Base-by-base conservation (phyloP, 64 coral and sea anemone genomes). In the Hydrozoanthus tunicans region DNA sequence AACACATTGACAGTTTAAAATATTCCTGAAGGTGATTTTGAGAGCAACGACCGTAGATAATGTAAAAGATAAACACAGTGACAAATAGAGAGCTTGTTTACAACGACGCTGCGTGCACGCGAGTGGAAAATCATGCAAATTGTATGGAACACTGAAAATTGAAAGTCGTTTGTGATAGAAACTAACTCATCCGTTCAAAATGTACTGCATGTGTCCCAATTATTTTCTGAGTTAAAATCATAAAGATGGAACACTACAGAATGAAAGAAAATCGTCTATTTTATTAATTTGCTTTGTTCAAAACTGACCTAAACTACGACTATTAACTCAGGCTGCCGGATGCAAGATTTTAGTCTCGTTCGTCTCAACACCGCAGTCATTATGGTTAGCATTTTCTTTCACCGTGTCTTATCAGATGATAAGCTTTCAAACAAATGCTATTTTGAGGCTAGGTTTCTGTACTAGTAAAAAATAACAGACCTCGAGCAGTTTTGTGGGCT, bases 61-160 rank as follows among this genome's bases (percentile, higher is more conserved):
- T 32, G 15, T 83, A 5, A 83, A 83, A 68, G 5, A n/a, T 56
- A 83, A 83, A 68, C 23, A 83, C 14, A 68, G 5, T 24, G 43
- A 68, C 77, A 79, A 58, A 79, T 74, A 74, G 26, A 81, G 5
- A 64, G 6, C 1, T 64, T 68, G 81, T 83, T 83, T 83, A 83
- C 81, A 13, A 68, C 12, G 13, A 51, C 15, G 14, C 3, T 23
- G 51, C 51, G 81, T 6, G 62, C 81, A 83, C 81, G 60, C 51
- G 62, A 83, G 81, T 83, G 62, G 81, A 67, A 68, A 83, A 83
- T 83, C 62, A 83, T 83, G 81, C 81, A 83, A 83, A 83, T 83
- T 83, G 62, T 2, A 17, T 56, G 32, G 32, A 56, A 56, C 56
- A 53, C 15, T 9, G 15, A 12, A 81, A 81, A 81, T 62, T 10